These are phyloP conservation scores for Pyrocephalus nanus DNA, from an alignment of 2,797 vertebrate species.

Conservation along the genomic window DNA sequence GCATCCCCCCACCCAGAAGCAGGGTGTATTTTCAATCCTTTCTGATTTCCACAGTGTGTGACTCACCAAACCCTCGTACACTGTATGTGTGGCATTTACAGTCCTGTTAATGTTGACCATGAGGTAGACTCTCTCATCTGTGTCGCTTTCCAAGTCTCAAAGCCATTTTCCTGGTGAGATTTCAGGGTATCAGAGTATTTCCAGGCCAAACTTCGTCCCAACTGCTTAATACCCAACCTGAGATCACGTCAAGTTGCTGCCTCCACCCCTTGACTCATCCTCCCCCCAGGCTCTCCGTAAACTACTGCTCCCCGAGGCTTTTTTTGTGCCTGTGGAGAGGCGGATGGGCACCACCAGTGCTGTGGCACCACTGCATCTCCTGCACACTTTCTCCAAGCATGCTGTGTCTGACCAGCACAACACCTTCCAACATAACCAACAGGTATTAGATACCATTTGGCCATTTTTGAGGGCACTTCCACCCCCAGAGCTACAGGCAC, in stretches of 20 bases:
- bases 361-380: too few relatives aligned
- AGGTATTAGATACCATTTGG: too few relatives aligned
- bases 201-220: background rate
- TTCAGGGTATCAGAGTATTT: background rate
- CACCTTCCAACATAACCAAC: fast-evolving
- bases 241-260: background rate
- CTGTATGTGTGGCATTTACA: background rate
- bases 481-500: background rate
- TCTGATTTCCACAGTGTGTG: background rate
- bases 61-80: background rate
- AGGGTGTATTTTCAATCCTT: background rate
- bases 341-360: background rate
- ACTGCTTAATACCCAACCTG: background rate
- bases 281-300: fast-evolving
- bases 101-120: background rate
- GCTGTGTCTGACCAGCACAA: background rate
- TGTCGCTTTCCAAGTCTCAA: background rate
- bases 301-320: background rate
- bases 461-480: background rate
- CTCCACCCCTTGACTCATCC: background rate
- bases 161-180: background rate
- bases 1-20: background rate
- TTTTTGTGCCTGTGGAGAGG: fast-evolving
- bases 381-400: fast-evolving
- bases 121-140: background rate